Base-by-base conservation (phyloP, 2,113 vertebrate species). In the Hepsetus odoe region DNA sequence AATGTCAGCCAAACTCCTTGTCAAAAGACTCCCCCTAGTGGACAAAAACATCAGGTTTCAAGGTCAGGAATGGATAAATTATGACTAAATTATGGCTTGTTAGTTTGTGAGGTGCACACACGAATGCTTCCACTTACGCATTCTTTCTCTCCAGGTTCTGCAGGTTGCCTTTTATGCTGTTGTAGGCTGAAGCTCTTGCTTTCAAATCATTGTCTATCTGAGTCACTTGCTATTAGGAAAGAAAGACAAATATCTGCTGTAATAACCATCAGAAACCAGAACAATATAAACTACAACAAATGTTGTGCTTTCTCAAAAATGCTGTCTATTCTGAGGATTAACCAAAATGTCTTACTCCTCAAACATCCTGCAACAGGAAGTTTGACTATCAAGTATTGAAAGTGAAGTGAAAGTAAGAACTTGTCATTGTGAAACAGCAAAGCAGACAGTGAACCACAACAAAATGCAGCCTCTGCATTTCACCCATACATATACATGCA, bases 181-280 rank as follows among this genome's bases (percentile, higher is more conserved):
- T 99, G 85, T 99, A 99, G 0, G 96, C 95, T 0, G 97, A 98
- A 2, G 98, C 98, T 89, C 97, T 92, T 67, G 94, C 92, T 89
- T 99, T 99, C 82, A 99, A 89, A 87, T 99, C 98, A 64, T 98
- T 98, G 88, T 99, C 98, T 85, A 99, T 99, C 90, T 99, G 98
- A 72, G 93, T 94, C 72, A 98, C 94, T 92, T 98, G 96, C 98
- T 99, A 91, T 61, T 83, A 55, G 1, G 24, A 55, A 24, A 11
- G 5, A 55, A 0, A 55, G 18, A 55, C 11, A 55, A 55, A 10
- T 11, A 10, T 0, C 11, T 3, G 1, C 8, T 24, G 18, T 1
- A 24, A 55, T 10, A 55, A 55, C 22, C 0, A 55, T 24, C 20
- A 22, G 5, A 55, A 55, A 24, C 1, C 16, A 2, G 2, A 22